Conservation (phyloP, 2,113 vertebrate genomes). For the Ochotona princeps region DNA sequence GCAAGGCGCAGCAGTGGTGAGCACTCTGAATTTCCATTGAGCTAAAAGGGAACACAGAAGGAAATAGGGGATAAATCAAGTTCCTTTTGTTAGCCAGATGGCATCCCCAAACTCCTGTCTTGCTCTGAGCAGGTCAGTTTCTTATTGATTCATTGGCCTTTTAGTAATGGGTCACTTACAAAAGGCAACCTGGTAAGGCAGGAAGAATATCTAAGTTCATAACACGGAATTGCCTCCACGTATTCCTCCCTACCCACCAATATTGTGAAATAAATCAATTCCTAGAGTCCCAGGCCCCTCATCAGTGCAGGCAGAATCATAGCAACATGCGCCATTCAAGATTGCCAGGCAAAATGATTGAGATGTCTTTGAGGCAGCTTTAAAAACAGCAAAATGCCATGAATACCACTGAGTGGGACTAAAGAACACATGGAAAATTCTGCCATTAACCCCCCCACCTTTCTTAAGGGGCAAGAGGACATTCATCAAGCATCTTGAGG, state of each 20-base stretch:
- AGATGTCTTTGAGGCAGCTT: neutral
- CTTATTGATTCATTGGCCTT: neutral
- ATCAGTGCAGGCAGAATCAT: neutral
- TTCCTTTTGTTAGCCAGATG: neutral
- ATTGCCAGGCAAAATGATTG: neutral
- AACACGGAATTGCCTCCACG: neutral
- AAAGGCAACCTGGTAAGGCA: neutral
- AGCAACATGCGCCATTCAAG: neutral
- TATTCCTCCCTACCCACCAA: neutral
- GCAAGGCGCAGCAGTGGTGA: rapidly evolving
- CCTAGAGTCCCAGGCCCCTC: neutral
- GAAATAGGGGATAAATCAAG: too few species aligned
- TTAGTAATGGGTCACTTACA: neutral
- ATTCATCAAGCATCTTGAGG: neutral
- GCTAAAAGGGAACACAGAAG: neutral
- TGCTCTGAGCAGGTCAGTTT: neutral
- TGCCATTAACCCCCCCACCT: neutral
- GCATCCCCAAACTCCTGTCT: neutral
- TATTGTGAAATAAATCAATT: neutral
- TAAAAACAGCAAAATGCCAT: neutral
- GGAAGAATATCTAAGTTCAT: neutral
- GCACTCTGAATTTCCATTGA: neutral
- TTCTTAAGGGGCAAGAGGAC: conserved; percentile 11
- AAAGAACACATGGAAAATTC: conserved; percentile 17
- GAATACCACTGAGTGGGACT: neutral